Conservation (phyloP, 2,113 vertebrate genomes). For the Martes martes region DNA sequence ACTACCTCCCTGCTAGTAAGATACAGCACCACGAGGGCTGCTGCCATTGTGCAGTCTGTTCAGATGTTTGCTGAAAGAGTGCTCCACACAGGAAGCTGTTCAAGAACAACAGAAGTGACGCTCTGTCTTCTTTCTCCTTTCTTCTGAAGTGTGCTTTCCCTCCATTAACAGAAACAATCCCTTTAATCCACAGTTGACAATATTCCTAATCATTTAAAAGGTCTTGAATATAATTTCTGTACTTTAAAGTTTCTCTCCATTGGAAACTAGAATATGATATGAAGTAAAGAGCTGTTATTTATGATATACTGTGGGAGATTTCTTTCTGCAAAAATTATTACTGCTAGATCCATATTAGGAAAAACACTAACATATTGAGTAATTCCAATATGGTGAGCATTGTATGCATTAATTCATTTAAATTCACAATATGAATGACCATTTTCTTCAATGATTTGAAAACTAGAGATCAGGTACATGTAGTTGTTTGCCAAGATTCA, state of each 20-base stretch:
- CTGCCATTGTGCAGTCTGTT: not conserved
- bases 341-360: not conserved
- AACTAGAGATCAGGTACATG: not conserved
- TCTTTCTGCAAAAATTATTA: conserved; percentile 1
- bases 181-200: not conserved
- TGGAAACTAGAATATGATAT: not conserved
- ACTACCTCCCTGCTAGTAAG: not conserved
- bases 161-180: not conserved
- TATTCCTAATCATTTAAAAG: not conserved
- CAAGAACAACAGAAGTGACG: not conserved
- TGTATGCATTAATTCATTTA: conserved; percentile 22
- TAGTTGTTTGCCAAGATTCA: not conserved
- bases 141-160: not conserved
- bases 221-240: not conserved
- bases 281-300: not conserved
- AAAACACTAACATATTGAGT: conserved; percentile 9
- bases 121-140: not conserved
- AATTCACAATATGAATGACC: not conserved
- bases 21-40: not conserved
- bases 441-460: not conserved
- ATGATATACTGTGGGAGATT: not conserved
- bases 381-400: conserved; percentile 2
- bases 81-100: not conserved
- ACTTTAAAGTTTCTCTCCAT: not conserved
- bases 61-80: not conserved